Evolutionary conservation across 2,113 vertebrate species (phyloP), one percentile per base, ranked within the genome.

Genomic region (Barbus barbus): DNA sequence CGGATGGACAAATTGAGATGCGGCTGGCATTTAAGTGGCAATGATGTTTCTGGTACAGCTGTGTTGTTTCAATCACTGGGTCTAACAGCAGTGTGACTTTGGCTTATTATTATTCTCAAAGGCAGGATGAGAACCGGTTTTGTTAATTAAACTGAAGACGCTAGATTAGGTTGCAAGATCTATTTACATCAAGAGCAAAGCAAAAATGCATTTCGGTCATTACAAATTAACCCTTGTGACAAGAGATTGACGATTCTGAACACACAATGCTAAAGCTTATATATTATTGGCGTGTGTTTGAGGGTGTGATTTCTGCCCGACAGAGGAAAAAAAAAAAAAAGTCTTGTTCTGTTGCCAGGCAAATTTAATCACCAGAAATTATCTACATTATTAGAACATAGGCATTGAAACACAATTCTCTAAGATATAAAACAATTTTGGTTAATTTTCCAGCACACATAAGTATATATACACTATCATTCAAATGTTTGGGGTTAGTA

Each of bases 61-160:
- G 11, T 9, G 33, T 58, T 38, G 36, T 63, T 44, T 79, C 33
- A 24, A 60, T 20, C 13, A 18, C 12, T 26, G 33, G 48, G 28
- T 77, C 31, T 53, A 77, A 36, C 12, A 33, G 28, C 31, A 9
- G 22, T 38, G 33, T 63, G n/a, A 41, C 56, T 67, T 3, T 63
- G 78, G 16, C 60, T 51, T 51, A 73, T 71, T 71, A 9, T 33
- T 67, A 71, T 71, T 71, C 33, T 38, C 53, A 60, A 60, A 78
- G 26, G 18, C 4, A 3, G 16, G 48, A 18, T 53, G 31, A 56
- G 28, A 24, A 78, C 6, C 1, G 5, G 1, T 38, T 56, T 41
- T 60, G 28, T 60, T 78, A 36, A 78, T 78, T 78, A 74, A 74
- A 74, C 12, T 28, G 41, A 74, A 41, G 41, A 74, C 14, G 20